Conservation (phyloP, 1,140 invertebrate genomes). For the Heliconius hewitsoni region DNA sequence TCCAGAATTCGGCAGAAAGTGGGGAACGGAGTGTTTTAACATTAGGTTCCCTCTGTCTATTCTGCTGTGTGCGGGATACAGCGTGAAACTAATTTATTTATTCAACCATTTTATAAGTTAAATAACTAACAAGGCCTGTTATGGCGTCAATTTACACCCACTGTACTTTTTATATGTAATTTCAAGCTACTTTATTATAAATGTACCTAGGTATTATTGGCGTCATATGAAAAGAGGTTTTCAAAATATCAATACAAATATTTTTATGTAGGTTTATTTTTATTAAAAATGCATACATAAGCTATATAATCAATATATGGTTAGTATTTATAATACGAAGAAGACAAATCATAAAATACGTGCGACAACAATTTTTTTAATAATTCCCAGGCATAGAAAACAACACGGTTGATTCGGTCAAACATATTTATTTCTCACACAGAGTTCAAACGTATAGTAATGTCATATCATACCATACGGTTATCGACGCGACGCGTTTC, state of each 20-base stretch:
- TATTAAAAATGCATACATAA: too few species aligned
- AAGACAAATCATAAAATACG: slow-evolving; percentile 20
- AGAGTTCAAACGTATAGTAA: slow-evolving; percentile 61
- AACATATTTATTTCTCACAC: slow-evolving; percentile 51
- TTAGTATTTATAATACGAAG: not conserved
- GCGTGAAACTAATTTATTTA: too few species aligned
- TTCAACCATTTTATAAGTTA: not conserved
- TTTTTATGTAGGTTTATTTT: too few species aligned
- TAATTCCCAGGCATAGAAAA: not conserved
- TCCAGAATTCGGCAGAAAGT: too few species aligned
- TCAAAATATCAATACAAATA: not conserved
- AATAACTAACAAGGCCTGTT: not conserved
- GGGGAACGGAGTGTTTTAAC: too few species aligned
- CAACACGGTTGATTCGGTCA: not conserved
- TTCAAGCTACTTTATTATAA: not conserved
- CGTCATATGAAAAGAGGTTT: not conserved
- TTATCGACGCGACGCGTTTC: slow-evolving; percentile 68
- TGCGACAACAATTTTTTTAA: slow-evolving; percentile 51
- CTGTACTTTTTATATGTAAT: not conserved
- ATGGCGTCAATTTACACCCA: not conserved
- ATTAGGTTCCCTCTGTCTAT: too few species aligned
- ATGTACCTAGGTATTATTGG: not conserved
- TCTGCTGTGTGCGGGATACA: too few species aligned
- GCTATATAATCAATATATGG: too few species aligned
- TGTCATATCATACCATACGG: slow-evolving; percentile 75